Base-by-base conservation (phyloP, 2,797 vertebrate species). In the Lepilemur ruficaudatus region DNA sequence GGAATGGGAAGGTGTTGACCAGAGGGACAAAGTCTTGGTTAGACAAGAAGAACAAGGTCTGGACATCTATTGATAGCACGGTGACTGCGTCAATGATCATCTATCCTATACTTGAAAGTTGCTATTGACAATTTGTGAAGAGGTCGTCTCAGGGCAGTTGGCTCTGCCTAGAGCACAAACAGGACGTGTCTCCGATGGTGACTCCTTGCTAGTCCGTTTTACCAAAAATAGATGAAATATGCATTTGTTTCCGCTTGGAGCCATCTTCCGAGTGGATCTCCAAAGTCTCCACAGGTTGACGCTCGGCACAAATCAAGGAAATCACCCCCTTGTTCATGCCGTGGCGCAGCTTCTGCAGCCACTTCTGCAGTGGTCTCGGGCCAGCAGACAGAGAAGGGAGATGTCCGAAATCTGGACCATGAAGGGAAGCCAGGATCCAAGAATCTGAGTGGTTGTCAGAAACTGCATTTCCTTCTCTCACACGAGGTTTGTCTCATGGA, bases 11-110 rank as follows among this genome's bases (percentile, higher is more conserved):
- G 7, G 12, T 23, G 20, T 35, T 25, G 32, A 48, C 20, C 48
- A 52, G 20, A n/a, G 20, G 22, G 48, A n/a, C 20, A 35, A 14
- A 4, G 48, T 35, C 22, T 79, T 22, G 5, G 22, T 28, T 57
- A 38, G 35, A 38, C 76, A 57, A 9, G n/a, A 35, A 79, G 22
- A 55, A 5, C 22, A 28, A 5, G 13, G 25, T 57, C 76, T 5
- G 7, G n/a, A 57, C 7, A 0, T 2, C 2, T 55, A 15, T 28
- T 3, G 7, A 35, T 3, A 35, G 32, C n/a, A 25, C 8, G 50
- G 22, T 28, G 50, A 55, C 76, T 25, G 15, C 7, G n/a, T 38
- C 22, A 38, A 28, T 25, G 35, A 38, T 55, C 8, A 55, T 25
- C 50, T 17, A 25, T 55, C 14, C 5, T 25, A 38, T 22, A 25